phyloP scores from a whole-genome alignment of 2,888 invertebrate species.

The Tachina lurida region DNA sequence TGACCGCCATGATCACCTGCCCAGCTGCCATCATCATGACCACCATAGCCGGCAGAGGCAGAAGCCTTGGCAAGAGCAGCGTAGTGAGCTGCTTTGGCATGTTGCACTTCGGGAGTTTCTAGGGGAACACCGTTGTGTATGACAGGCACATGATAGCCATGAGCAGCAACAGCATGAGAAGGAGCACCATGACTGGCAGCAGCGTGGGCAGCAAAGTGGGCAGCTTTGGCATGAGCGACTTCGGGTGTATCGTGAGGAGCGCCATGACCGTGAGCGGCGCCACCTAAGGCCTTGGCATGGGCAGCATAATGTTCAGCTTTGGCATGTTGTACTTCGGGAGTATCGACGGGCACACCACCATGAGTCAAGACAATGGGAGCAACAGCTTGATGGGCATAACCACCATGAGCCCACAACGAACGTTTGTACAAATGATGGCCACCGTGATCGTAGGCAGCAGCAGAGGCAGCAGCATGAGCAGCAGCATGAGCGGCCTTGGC shows the following conservation, averaged over 20 bases:
- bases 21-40: constrained; percentile 76
- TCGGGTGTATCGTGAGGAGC: constrained; percentile 83
- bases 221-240: constrained; percentile 82
- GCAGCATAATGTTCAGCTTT: constrained; percentile 83
- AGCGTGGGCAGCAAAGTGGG: constrained; percentile 82
- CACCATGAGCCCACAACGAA: constrained; percentile 81
- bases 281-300: constrained; percentile 81
- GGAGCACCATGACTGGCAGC: constrained; percentile 79
- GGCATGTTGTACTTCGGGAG: constrained; percentile 84
- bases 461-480: constrained; percentile 83
- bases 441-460: constrained; percentile 75
- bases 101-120: constrained; percentile 84
- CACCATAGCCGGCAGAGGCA: constrained; percentile 72
- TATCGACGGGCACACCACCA: constrained; percentile 84
- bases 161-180: constrained; percentile 71
- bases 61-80: constrained; percentile 81
- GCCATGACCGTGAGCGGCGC: constrained; percentile 78
- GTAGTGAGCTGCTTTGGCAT: constrained; percentile 82
- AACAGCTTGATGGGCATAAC: constrained; percentile 75
- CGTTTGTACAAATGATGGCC: constrained; percentile 83
- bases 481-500: constrained; percentile 84
- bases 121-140: constrained; percentile 83
- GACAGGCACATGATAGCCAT: constrained; percentile 81
- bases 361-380: constrained; percentile 81
- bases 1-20: constrained; percentile 76